phyloP scores from a whole-genome alignment of 2,797 vertebrate species.

The Mus caroli region DNA sequence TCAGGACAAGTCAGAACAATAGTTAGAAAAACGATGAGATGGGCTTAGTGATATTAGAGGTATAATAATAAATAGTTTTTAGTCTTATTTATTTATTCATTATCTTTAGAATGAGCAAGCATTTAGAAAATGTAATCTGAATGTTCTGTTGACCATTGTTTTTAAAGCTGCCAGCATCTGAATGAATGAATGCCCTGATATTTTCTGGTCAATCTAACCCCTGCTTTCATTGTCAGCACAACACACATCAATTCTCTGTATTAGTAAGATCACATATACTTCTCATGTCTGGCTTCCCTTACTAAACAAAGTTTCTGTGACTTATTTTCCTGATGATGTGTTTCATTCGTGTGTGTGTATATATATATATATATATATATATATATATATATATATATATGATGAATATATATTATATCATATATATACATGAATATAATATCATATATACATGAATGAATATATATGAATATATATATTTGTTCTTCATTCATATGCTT shows the following conservation, averaged over 20 bases:
- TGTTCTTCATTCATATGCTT: neutral
- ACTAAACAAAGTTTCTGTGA: neutral
- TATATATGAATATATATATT: too few relatives aligned
- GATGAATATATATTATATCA: too few relatives aligned
- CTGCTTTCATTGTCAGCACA: neutral
- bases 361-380: too few relatives aligned
- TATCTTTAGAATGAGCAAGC: neutral
- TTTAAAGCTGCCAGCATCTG: neutral
- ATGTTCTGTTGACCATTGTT: neutral
- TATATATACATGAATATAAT: too few relatives aligned
- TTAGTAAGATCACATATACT: neutral
- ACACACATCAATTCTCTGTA: neutral
- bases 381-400: accelerated
- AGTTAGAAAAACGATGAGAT: neutral
- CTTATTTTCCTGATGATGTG: neutral
- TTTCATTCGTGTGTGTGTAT: too few relatives aligned
- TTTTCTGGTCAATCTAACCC: neutral
- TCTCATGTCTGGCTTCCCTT: neutral
- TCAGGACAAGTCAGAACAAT: neutral
- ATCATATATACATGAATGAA: too few relatives aligned
- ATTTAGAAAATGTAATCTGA: neutral
- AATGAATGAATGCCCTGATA: neutral
- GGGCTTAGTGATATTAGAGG: neutral
- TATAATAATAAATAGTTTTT: neutral
- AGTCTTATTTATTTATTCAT: neutral